These are phyloP conservation scores for Pachliopta kotzebuea DNA, from an alignment of 2,888 invertebrate genomes.

Conservation along the genomic window DNA sequence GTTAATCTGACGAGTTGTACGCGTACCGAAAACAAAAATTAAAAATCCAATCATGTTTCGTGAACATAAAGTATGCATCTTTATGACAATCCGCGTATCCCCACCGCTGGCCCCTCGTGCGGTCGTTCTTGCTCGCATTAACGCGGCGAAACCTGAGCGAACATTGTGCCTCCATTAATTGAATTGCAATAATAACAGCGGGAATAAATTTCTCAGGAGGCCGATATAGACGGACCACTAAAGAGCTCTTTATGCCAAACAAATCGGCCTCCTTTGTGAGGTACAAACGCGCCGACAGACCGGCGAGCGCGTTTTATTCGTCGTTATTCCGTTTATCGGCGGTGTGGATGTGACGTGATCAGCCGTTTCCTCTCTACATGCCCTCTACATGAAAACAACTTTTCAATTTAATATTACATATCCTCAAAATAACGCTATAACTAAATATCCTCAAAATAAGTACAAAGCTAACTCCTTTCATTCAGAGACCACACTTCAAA, in stretches of 20 bases:
- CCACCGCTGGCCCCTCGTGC: conserved; percentile 38
- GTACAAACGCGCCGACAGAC: conserved; percentile 63
- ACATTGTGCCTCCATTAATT: conserved; percentile 67
- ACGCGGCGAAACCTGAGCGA: conserved; percentile 56
- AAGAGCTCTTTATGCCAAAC: conserved; percentile 77
- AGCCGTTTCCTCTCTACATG: conserved; percentile 34
- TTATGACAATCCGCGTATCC: conserved; percentile 23
- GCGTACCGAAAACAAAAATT: not conserved
- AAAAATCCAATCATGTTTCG: conserved; percentile 17
- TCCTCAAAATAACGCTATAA: no score
- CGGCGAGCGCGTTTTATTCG: conserved; percentile 64
- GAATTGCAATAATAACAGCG: conserved; percentile 75
- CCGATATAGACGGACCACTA: conserved; percentile 60
- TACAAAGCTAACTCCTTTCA: no score
- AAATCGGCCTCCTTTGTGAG: conserved; percentile 76
- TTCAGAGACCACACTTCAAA: no score
- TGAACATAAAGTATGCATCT: conserved; percentile 20
- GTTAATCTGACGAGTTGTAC: not conserved
- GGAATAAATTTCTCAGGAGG: conserved; percentile 68
- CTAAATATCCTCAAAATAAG: no score
- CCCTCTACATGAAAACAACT: not conserved
- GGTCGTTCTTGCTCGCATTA: conserved; percentile 42
- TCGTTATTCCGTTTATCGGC: conserved; percentile 55
- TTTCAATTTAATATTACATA: not conserved
- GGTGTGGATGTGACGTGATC: conserved; percentile 36